Evolutionary conservation across 2,113 vertebrate species (phyloP), one percentile per base, ranked within the genome.

Genomic region (Cebidichthys violaceus): DNA sequence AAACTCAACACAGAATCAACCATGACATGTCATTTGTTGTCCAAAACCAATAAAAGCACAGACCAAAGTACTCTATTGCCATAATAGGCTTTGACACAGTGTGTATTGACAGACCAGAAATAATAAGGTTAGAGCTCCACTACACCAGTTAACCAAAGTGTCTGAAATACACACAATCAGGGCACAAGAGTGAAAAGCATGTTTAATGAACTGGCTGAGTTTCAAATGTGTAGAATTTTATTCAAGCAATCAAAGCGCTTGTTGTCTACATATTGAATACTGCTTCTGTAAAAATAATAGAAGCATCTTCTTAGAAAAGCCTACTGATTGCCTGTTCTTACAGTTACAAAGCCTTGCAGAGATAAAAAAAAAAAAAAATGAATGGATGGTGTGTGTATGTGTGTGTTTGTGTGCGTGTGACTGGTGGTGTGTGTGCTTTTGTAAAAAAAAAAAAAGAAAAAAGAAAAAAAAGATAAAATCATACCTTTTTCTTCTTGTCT

Each of bases 41-140:
- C 93, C 90, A 85, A 95, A 94, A 93, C 85, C 87, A 93, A 93
- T 90, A 93, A 95, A 94, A 94, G 92, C 92, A 92, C 93, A 95
- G 87, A 96, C 95, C 95, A 96, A 96, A 96, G 95, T 93, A 91
- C 82, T 93, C 89, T 92, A 86, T 90, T 86, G 91, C 90, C 82
- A 88, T 86, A 89, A 81, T 79, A 83, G 86, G 92, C 89, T 86
- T 83, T 84, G 86, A 92, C 73, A 80, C 78, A 66, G 84, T 85
- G 88, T 88, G 87, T 79, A 84, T 86, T 59, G 79, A 86, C 84
- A 89, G 88, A 90, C 82, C 55, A 62, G 79, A 89, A 86, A 85
- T 77, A 74, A 89, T 39, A 73, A 87, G 71, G 87, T 84, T 86
- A 68, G 82, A 90, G 84, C 85, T 86, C 81, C 55, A 72, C 86